Evolutionary conservation across 2,797 vertebrate species (phyloP), one percentile per base, ranked within the genome.

Genomic region (Rallus crepitans): DNA sequence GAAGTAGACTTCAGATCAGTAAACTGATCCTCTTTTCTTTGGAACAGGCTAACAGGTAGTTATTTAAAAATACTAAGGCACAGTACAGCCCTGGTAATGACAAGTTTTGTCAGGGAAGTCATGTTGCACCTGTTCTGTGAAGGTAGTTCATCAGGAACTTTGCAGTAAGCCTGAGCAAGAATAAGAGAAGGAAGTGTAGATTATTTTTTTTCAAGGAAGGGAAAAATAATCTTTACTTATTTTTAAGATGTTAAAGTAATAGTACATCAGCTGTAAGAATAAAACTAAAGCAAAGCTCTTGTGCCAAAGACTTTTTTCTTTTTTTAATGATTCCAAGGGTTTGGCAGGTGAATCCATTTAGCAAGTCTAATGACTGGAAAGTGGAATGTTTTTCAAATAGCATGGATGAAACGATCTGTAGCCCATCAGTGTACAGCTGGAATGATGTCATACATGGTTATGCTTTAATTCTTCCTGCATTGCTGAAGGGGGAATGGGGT

Each of bases 391-490:
- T 97, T 98, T 95, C 90, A 96, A 97, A 91, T 93, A 91, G 83
- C 96, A 79, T 70, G 78, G 90, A 87, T 89, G 89, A 97, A 96
- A 96, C 85, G 84, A 94, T 97, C 95, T 98, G 97, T 70, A 93
- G 94, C 92, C 95, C 96, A 96, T 98, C 96, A 97, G 59, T 4
- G 28, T 94, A 47, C 91, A 96, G 92, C 96, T 96, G 95, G 92
- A 96, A 98, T 98, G 97, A 98, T 97, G 97, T 98, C 98, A 98
- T 97, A 96, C 93, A 57, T 39, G 83, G 95, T 96, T 97, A 96
- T 97, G 94, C 89, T 96, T 97, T 97, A 97, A 98, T 96, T 95
- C 95, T 97, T 98, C 96, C 97, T 97, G 93, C 90, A 94, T 93
- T 97, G 91, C 95, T 97, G 65, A 98, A 95, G 90, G 94, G 93